Base-by-base conservation (phyloP, 2,888 invertebrate genomes). In the Morpho achilles region DNA sequence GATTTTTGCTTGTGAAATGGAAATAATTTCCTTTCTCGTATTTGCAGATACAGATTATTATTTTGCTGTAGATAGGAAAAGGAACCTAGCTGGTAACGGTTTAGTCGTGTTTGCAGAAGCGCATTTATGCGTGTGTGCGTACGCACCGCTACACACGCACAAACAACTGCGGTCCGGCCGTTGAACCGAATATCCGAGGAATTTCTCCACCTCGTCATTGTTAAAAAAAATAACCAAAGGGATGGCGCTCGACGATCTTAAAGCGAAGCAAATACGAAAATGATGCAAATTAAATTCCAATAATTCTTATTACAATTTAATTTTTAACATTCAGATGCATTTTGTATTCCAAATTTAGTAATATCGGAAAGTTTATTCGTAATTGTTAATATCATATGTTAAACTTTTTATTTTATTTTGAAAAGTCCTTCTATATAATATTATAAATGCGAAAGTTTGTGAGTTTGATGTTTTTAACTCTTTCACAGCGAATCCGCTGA, bases 121-220 rank as follows among this genome's bases (percentile, higher is more conserved):
- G 75, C 73, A 73, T 68, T 67, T 69, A 72, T 67, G 72, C 69
- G 73, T 78, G 87, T 83, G 87, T 86, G 87, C 80, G 87, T 80
- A 75, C 66, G 79, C 75, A 76, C 74, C 70, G 74, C 76, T 75
- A 69, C 70, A 75, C 77, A 73, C 73, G 79, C 75, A 74, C 82
- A 82, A 80, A 78, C 69, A 69, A 79, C 82, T 64, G 80, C 80
- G 77, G 73, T 75, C 84, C 87, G 89, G 89, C 86, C 88, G 80
- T 89, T 89, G 89, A 90, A 89, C 89, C 87, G 87, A 84, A 85
- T 82, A 85, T 87, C 79, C 74, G 76, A 88, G 88, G 89, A 89
- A 90, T 90, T 89, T 90, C 90, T 90, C 88, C 83, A 84, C 78
- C 58, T 63, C 66, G 61, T 58, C 52, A 58, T 48, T 54, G 55